A percentile compares a stretch with the other conserved stretches of the same genome.
These are phyloP conservation scores for Carposina sasakii DNA, from an alignment of 1,140 invertebrate species.

Conservation along the genomic window DNA sequence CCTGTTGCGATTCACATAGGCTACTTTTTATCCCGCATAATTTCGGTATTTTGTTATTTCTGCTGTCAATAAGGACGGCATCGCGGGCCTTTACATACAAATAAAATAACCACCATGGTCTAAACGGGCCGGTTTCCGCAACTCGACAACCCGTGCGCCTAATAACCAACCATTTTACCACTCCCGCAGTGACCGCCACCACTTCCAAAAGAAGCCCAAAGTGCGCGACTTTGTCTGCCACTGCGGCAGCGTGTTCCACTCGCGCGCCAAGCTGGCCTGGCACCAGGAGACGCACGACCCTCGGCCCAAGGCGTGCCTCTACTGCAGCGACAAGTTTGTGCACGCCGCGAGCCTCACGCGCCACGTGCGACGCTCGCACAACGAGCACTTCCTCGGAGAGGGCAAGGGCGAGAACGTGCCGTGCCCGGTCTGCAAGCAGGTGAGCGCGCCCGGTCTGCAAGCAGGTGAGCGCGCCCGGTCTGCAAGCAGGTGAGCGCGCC, in stretches of 20 bases:
- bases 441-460: constrained; percentile 12
- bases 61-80: no score
- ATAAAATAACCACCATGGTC: no score
- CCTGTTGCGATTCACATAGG: no score
- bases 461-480: no score
- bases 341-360: constrained; percentile 86
- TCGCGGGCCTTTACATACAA: no score
- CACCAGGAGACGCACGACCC: constrained; percentile 88
- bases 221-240: constrained; percentile 83
- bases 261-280: constrained; percentile 86
- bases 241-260: constrained; percentile 87
- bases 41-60: no score
- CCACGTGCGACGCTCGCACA: constrained; percentile 87
- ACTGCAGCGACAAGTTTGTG: constrained; percentile 88
- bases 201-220: constrained; percentile 53
- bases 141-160: no score
- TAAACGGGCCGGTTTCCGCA: no score
- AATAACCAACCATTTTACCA: no score
- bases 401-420: constrained; percentile 80
- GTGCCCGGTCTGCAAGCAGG: constrained; percentile 85
- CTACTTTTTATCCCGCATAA: no score
- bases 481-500: no score
- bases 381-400: constrained; percentile 81
- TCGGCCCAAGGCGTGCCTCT: constrained; percentile 86
- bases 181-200: constrained; percentile 50